phyloP scores from a whole-genome alignment of 1,140 invertebrate genomes.

The Euwallacea fornicatus region DNA sequence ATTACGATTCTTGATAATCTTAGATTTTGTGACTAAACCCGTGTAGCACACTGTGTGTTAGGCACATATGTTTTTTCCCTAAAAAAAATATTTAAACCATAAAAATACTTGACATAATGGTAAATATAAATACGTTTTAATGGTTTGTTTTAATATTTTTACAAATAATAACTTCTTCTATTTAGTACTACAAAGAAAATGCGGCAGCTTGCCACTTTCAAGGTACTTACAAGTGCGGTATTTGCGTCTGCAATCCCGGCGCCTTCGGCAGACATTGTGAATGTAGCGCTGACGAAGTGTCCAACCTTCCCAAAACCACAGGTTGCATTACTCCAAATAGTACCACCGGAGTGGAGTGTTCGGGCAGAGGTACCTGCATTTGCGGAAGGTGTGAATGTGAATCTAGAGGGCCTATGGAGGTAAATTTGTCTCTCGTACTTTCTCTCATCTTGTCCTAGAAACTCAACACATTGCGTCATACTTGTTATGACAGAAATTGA shows the following conservation, averaged over 20 bases:
- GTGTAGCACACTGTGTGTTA: too few relatives aligned
- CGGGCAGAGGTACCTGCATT: constrained; percentile 63
- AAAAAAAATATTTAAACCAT: too few relatives aligned
- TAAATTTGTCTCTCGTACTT: constrained; percentile 30
- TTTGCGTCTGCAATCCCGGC: constrained; percentile 67
- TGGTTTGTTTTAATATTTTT: neutral
- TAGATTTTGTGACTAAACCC: too few relatives aligned
- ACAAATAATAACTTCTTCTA: neutral
- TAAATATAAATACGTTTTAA: neutral
- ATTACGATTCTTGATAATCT: too few relatives aligned
- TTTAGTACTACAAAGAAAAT: constrained; percentile 51
- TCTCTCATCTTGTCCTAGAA: too few relatives aligned
- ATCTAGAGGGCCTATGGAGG: constrained; percentile 46
- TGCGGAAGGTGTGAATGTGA: constrained; percentile 67
- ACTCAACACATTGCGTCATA: too few relatives aligned
- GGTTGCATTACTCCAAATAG: constrained; percentile 60
- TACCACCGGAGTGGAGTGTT: constrained; percentile 63
- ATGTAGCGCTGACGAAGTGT: constrained; percentile 55
- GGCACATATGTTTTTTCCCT: neutral
- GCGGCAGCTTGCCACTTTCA: constrained; percentile 55
- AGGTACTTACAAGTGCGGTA: constrained; percentile 69
- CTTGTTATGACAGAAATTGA: too few relatives aligned
- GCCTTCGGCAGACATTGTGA: constrained; percentile 72
- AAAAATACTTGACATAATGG: too few relatives aligned
- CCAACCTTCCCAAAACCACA: constrained; percentile 34